Conservation (phyloP, 1,140 invertebrate genomes). For the Calephelis virginiensis region DNA sequence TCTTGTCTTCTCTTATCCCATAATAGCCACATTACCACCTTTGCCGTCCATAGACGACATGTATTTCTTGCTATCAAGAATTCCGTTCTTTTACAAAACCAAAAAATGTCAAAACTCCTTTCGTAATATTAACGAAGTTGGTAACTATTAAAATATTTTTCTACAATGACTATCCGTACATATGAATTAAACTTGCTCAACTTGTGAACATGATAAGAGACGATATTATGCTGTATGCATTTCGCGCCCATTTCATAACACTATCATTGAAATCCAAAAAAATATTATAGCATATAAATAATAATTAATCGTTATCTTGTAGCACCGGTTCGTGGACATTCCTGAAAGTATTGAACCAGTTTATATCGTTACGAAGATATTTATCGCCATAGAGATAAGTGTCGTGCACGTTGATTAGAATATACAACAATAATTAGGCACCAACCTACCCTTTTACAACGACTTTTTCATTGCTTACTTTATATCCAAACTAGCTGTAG, state of each 20-base stretch:
- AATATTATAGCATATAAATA: slow-evolving; percentile 25
- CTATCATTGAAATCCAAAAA: slow-evolving; percentile 36
- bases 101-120: too few species aligned
- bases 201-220: background rate
- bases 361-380: slow-evolving; percentile 50
- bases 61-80: too few species aligned
- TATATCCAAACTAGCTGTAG: too few species aligned
- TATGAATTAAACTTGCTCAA: background rate
- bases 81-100: too few species aligned
- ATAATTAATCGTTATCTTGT: slow-evolving; percentile 26
- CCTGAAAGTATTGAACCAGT: slow-evolving; percentile 46
- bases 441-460: too few species aligned
- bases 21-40: too few species aligned
- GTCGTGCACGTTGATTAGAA: slow-evolving; percentile 27
- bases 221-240: background rate
- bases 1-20: too few species aligned
- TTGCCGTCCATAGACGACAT: too few species aligned
- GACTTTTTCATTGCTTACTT: too few species aligned
- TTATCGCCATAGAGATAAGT: slow-evolving; percentile 39
- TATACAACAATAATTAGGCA: background rate
- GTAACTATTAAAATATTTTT: too few species aligned
- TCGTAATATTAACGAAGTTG: too few species aligned
- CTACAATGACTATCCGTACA: background rate
- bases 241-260: slow-evolving; percentile 22
- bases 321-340: slow-evolving; percentile 30